These are phyloP conservation scores for Diabrotica undecimpunctata DNA, from an alignment of 1,140 invertebrate species.

Conservation along the genomic window DNA sequence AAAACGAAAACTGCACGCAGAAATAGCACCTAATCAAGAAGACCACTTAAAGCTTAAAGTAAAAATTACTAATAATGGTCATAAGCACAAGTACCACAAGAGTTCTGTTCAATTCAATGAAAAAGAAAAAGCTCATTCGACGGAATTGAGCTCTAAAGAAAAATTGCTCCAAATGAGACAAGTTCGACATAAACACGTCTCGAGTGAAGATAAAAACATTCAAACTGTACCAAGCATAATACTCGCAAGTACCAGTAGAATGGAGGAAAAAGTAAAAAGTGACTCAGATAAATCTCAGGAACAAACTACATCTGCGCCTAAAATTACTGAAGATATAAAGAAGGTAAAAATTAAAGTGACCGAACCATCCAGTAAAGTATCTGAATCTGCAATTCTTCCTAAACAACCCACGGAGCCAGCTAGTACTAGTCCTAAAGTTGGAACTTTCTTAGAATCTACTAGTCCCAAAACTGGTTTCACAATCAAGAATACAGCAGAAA, in stretches of 20 bases:
- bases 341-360: constrained; percentile 18
- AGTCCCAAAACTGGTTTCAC: constrained; percentile 10
- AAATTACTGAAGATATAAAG: constrained; percentile 7
- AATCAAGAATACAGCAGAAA: constrained; percentile 11
- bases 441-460: constrained; percentile 15
- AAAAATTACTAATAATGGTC: constrained; percentile 44
- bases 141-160: constrained; percentile 36
- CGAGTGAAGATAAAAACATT: constrained; percentile 30
- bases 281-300: not conserved
- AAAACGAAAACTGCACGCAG: constrained; percentile 43
- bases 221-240: constrained; percentile 31
- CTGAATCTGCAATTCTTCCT: constrained; percentile 16
- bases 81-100: constrained; percentile 45
- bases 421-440: constrained; percentile 15
- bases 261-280: constrained; percentile 21
- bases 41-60: constrained; percentile 44
- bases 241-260: constrained; percentile 23
- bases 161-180: constrained; percentile 46
- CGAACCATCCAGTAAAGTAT: constrained; percentile 13
- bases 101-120: constrained; percentile 23
- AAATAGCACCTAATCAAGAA: constrained; percentile 42
- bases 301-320: not conserved
- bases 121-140: constrained; percentile 17
- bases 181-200: constrained; percentile 42
- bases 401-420: constrained; percentile 8